phyloP scores from a whole-genome alignment of 2,797 vertebrate species.

The Numenius phaeopus region DNA sequence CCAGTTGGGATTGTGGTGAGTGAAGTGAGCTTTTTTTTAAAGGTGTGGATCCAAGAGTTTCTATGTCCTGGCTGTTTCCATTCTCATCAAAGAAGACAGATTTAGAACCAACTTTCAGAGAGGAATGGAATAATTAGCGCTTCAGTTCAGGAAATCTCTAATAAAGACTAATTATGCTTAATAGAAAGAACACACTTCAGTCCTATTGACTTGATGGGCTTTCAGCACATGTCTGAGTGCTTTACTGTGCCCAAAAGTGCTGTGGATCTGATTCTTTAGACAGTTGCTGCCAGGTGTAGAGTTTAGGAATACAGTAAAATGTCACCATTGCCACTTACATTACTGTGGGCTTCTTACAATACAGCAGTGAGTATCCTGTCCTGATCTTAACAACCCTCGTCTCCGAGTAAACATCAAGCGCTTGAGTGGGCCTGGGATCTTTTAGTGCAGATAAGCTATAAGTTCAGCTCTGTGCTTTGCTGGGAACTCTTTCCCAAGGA shows the following conservation, averaged over 20 bases:
- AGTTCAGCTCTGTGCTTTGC: background rate
- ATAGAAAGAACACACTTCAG: background rate
- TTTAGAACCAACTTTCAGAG: background rate
- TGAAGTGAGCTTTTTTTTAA: background rate
- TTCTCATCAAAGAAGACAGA: background rate
- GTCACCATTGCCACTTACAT: background rate
- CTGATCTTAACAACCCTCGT: background rate
- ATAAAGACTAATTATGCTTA: background rate
- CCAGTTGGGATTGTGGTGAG: background rate
- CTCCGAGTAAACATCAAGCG: background rate
- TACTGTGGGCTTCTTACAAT: background rate
- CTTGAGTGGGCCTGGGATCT: background rate
- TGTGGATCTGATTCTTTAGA: background rate
- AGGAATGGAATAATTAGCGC: background rate
- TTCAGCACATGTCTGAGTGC: background rate
- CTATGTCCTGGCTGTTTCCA: background rate
- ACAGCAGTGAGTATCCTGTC: background rate
- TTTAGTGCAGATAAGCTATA: background rate
- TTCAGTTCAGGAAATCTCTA: conserved; percentile 7
- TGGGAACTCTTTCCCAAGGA: background rate
- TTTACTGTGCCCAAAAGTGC: background rate
- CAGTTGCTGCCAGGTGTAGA: background rate
- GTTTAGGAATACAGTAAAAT: background rate
- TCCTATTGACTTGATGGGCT: background rate
- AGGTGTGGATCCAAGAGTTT: background rate